phyloP scores from a whole-genome alignment of 2,888 invertebrate species.

The Formica aserva region DNA sequence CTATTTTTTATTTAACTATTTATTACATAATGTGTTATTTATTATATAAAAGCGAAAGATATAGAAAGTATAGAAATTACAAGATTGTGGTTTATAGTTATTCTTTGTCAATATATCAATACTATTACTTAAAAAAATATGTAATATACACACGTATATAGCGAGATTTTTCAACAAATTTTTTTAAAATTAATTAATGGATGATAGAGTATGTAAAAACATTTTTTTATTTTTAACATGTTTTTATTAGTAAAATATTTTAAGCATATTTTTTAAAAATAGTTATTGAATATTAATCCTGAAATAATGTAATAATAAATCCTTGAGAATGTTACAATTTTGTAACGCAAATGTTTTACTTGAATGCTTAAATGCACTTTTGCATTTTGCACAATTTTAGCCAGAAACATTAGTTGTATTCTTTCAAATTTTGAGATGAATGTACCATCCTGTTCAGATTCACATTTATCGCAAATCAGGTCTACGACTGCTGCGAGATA shows the following conservation, averaged over 20 bases:
- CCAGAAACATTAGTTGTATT: neutral
- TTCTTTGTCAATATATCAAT: too few species aligned
- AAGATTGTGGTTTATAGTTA: too few species aligned
- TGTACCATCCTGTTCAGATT: too few species aligned
- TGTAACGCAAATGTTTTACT: neutral
- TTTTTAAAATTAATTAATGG: too few species aligned
- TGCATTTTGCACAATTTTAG: neutral
- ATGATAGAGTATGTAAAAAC: too few species aligned
- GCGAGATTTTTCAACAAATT: too few species aligned
- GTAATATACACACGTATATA: too few species aligned
- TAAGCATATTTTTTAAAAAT: neutral
- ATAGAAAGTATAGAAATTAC: too few species aligned
- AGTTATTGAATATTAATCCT: neutral
- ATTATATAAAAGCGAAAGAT: neutral
- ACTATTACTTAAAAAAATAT: too few species aligned
- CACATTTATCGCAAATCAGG: slow-evolving; percentile 49
- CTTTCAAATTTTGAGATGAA: neutral
- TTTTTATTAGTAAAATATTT: neutral
- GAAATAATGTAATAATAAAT: slow-evolving; percentile 5
- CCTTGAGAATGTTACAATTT: neutral
- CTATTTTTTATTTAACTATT: slow-evolving; percentile 3
- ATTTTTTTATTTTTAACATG: neutral
- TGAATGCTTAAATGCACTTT: neutral
- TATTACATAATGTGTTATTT: neutral
- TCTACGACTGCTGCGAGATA: slow-evolving; percentile 30